Evolutionary conservation across 1,140 invertebrate genomes (phyloP).

Genomic region (Heliconius eleuchia): DNA sequence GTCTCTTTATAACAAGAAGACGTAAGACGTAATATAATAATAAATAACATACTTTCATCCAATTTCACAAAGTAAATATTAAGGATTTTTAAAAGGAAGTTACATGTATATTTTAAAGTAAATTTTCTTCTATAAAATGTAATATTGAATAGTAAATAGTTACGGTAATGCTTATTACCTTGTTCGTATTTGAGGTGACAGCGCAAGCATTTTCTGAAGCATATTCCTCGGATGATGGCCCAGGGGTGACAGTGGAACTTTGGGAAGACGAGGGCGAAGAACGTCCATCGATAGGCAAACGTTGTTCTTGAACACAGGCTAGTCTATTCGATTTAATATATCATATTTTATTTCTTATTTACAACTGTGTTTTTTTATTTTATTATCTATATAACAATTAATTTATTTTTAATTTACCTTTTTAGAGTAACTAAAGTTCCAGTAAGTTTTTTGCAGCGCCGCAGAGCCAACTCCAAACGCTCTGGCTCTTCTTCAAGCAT

Average conservation of each 20-base stretch:
- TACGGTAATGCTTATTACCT: constrained; percentile 73
- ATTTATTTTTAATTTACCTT: constrained; percentile 85
- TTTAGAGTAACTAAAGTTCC: constrained; percentile 97
- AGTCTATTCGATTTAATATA: constrained; percentile 83
- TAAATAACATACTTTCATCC: too few species aligned
- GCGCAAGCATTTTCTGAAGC: constrained; percentile 78
- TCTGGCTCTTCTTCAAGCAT: constrained; percentile 98
- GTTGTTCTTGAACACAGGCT: constrained; percentile 96
- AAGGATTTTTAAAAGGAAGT: not conserved
- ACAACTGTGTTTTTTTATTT: not conserved
- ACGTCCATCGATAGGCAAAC: constrained; percentile 88
- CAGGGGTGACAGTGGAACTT: constrained; percentile 60
- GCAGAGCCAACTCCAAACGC: constrained; percentile 92
- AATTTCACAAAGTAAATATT: too few species aligned
- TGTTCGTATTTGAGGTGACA: constrained; percentile 79
- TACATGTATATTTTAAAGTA: not conserved
- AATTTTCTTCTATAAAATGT: constrained; percentile 33
- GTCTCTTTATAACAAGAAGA: too few species aligned
- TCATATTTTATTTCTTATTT: not conserved
- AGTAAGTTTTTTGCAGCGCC: constrained; percentile 97
- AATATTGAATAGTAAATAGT: not conserved
- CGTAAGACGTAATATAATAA: too few species aligned
- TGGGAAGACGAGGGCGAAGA: constrained; percentile 82
- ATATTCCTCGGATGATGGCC: constrained; percentile 73
- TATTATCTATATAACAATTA: not conserved